Evolutionary conservation across 2,113 vertebrate genomes (phyloP), one percentile per base, ranked within the genome.

Genomic region (Nycticebus coucang): DNA sequence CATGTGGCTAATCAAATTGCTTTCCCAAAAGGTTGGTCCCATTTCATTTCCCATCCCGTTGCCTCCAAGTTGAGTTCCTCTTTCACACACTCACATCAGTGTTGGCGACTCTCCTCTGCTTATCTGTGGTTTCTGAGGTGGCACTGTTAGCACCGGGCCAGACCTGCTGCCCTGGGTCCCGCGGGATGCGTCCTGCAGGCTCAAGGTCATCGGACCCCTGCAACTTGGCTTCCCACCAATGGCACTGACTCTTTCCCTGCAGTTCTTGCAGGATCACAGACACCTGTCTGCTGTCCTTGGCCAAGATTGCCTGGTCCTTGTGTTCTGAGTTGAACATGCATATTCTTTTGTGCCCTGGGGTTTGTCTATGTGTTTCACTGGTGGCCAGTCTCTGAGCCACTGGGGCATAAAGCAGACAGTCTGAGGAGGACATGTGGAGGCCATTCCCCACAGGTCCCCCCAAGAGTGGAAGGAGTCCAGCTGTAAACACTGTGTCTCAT

Each of bases 11-110:
- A 64, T 28, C 14, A 18, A 17, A 6, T 22, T 4, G 9, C 82
- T 59, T 22, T 74, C 24, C 14, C 5, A 1, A 26, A 22, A 35
- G 37, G 28, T 15, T 14, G 28, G 13, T 5, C 15, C 8, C 0
- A 0, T 33, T 1, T 45, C 2, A 0, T 13, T 18, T n/a, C 37
- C 14, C 7, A 17, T 15, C 15, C 0, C 22, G 4, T 14, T 0
- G 2, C 5, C 0, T 19, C 60, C 1, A 28, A 0, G 30, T 4
- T 50, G 28, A 0, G 30, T 4, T 50, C 60, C 78, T n/a, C 28
- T 5, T 33, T 4, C 14, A 7, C 21, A 4, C 33, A 9, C 64
- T 19, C 14, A 9, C n/a, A 0, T 10, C 26, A 37, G 57, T 10
- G 1, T 0, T 15, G 55, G 82, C 3, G 2, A 0, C 0, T 4